phyloP scores from a whole-genome alignment of 92 coral and sea anemone species.

The Blastomussa wellsi region DNA sequence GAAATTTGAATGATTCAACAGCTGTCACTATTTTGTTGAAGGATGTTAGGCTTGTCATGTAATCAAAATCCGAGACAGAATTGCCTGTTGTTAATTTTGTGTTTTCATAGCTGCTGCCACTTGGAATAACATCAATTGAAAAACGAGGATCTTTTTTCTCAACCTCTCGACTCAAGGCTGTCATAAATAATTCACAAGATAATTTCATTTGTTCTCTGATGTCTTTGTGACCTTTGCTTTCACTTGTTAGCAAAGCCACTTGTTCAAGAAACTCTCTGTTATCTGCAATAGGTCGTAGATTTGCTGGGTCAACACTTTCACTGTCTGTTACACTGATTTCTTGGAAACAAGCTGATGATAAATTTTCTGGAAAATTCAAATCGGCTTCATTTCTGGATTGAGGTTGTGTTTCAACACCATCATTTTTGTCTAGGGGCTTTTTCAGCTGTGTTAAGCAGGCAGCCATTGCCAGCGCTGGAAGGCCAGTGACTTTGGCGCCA shows the following conservation, averaged over 20 bases:
- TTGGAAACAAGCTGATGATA: constrained; percentile 30
- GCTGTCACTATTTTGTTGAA: constrained; percentile 34
- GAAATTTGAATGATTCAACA: constrained; percentile 37
- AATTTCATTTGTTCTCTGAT: constrained; percentile 27
- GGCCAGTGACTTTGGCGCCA: constrained; percentile 28
- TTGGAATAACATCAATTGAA: constrained; percentile 33
- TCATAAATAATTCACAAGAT: constrained; percentile 31
- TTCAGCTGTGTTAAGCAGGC: constrained; percentile 23
- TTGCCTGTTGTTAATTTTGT: constrained; percentile 27
- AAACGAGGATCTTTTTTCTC: constrained; percentile 40
- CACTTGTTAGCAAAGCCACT: constrained; percentile 24
- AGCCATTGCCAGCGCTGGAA: constrained; percentile 31
- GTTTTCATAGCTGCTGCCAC: constrained; percentile 55
- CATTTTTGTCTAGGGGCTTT: constrained; percentile 27
- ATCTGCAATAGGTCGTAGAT: constrained; percentile 36
- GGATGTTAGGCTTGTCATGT: constrained; percentile 29
- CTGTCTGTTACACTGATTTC: constrained; percentile 14
- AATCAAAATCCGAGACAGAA: constrained; percentile 38
- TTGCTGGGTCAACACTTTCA: constrained; percentile 38
- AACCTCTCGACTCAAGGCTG: constrained; percentile 29
- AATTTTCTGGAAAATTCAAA: constrained; percentile 27
- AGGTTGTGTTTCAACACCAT: constrained; percentile 31
- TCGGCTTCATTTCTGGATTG: constrained; percentile 24
- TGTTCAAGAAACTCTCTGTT: constrained; percentile 38
- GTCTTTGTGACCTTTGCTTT: constrained; percentile 19